Evolutionary conservation across 2,797 vertebrate species (phyloP), one percentile per base, ranked within the genome.

Genomic region (Myiotriccus ornatus): DNA sequence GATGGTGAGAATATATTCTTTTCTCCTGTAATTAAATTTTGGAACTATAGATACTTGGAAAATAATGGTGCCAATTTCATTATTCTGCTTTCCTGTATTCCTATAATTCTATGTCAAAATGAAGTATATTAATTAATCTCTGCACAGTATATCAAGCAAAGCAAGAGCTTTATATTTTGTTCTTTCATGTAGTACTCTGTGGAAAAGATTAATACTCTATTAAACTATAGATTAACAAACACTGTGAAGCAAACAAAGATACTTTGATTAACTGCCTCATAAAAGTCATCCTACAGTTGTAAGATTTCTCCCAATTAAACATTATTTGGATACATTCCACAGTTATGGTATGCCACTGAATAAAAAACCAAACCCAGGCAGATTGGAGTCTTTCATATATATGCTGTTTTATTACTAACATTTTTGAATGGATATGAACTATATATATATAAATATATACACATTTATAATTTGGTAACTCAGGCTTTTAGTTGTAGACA

Each of bases 271-370:
- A 84, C 59, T 78, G 64, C 14, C 9, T 56, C 67, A 60, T 93
- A 69, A 87, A 91, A 87, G 44, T 64, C 37, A 71, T 70, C 60
- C 65, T 94, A 53, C 39, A 77, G 49, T 76, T 44, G 14, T 60
- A 92, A 87, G 70, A 78, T 87, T 93, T 92, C 46, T 95, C 43
- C 56, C 65, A 87, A 78, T 87, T 92, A 95, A 92, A 90, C 74
- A 64, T 70, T 90, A 82, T 81, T 87, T 63, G 85, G 41, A 73
- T 85, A 44, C 52, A 76, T 87, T 76, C 53, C 74, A 56, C 30
- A 53, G 24, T 75, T 67, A 64, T 4, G 16, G 23, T 64, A 83
- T 53, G 25, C 34, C 65, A 68, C 62, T 57, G 59, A 71, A 57
- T 41, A 78, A 90, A 91, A 82, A 35, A 3, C 9, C n/a, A 77